Conservation (phyloP, 2,888 invertebrate species). For the Coleophora flavipennella region DNA sequence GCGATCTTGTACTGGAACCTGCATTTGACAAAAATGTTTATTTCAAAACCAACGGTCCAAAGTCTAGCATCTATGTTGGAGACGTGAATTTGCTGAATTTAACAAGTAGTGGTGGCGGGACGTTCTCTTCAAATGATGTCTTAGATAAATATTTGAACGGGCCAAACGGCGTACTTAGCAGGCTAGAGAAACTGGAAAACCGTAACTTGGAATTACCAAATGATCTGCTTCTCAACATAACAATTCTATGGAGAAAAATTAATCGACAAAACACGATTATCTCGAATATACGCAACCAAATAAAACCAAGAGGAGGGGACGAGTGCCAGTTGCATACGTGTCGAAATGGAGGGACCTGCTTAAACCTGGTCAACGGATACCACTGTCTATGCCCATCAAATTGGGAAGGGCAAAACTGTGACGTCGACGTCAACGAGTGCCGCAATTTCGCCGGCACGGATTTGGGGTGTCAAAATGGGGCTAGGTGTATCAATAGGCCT, state of each 20-base stretch:
- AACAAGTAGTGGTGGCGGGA: constrained; percentile 25
- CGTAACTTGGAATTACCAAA: constrained; percentile 18
- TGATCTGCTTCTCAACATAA: constrained; percentile 29
- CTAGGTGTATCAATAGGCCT: constrained; percentile 83
- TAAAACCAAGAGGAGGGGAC: constrained; percentile 58
- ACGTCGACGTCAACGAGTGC: constrained; percentile 91
- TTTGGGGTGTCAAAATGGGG: constrained; percentile 94
- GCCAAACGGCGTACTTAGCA: constrained; percentile 29
- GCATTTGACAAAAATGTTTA: constrained; percentile 85
- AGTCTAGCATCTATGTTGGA: constrained; percentile 78
- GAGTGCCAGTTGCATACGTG: constrained; percentile 85
- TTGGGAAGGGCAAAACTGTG: constrained; percentile 82
- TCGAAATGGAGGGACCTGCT: constrained; percentile 86
- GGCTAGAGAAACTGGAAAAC: constrained; percentile 40
- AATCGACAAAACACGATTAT: constrained; percentile 51
- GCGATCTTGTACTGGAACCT: constrained; percentile 85
- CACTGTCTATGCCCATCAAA: constrained; percentile 81
- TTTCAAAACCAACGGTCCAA: constrained; percentile 77
- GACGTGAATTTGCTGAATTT: constrained; percentile 74
- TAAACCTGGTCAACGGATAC: constrained; percentile 79
- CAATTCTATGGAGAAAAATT: constrained; percentile 33
- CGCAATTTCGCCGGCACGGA: constrained; percentile 84
- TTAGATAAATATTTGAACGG: constrained; percentile 23
- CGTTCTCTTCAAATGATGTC: constrained; percentile 15
- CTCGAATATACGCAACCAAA: constrained; percentile 42